phyloP scores from a whole-genome alignment of 2,797 vertebrate species.

The Anguilla marmorata region DNA sequence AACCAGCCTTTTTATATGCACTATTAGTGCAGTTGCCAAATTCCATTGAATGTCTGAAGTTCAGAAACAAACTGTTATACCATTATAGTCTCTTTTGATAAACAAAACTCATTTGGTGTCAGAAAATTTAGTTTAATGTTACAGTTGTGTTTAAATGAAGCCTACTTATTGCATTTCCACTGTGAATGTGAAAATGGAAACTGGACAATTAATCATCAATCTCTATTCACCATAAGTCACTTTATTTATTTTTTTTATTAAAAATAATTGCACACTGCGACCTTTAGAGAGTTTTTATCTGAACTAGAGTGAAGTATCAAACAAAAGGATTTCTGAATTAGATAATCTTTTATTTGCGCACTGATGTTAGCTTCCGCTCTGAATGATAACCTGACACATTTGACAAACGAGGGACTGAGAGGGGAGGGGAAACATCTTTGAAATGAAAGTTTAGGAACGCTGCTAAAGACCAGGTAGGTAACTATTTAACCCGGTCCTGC shows the following conservation, averaged over 20 bases:
- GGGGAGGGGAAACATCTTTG: background rate
- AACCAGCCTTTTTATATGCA: background rate
- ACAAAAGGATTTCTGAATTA: background rate
- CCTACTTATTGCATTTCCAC: background rate
- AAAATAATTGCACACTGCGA: background rate
- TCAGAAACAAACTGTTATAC: background rate
- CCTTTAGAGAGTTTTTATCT: background rate
- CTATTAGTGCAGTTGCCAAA: background rate
- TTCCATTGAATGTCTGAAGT: background rate
- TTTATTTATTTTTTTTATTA: background rate
- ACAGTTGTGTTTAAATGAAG: background rate
- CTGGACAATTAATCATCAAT: background rate
- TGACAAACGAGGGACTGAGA: background rate
- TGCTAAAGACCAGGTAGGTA: conserved; percentile 22
- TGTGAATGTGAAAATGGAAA: background rate
- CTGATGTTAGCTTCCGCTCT: background rate
- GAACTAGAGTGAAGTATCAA: background rate
- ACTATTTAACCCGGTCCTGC: conserved; percentile 17
- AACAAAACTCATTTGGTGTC: background rate
- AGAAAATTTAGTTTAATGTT: background rate
- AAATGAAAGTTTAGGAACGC: conserved; percentile 6
- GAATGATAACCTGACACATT: conserved; percentile 13
- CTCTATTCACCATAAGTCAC: background rate
- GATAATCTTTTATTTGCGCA: background rate
- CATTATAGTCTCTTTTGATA: background rate